Base-by-base conservation (phyloP, 2,888 invertebrate genomes). In the Syrista parreyssii region DNA sequence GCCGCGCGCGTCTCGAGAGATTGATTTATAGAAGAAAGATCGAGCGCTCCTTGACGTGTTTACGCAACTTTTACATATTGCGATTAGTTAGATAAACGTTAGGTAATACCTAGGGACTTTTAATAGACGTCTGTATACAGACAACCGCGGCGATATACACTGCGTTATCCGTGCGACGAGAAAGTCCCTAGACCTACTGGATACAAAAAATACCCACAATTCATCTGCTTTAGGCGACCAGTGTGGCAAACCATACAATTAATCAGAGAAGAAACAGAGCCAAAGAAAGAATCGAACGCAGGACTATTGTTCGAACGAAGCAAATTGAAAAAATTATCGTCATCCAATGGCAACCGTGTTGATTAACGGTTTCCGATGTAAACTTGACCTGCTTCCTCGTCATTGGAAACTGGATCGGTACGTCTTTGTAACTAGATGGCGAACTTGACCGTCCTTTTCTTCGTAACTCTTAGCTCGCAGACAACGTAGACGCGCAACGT, bases 41-140 rank as follows among this genome's bases (percentile, higher is more conserved):
- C 23, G 55, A 55, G 71, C 71, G 71, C 32, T 71, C 32, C 31
- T 15, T 71, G 71, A 33, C 71, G 31, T 71, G 71, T 71, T 33
- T 71, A 71, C 71, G 71, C 15, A 71, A 71, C 71, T 55, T 55
- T 55, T 55, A 71, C 71, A 32, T 33, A 71, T 71, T 33, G 71
- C 71, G 32, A 31, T 33, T 33, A 33, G 31, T 9, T 31, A 33
- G 71, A 71, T 55, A 55, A 55, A 55, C 55, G 55, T 55, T 55
- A 55, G 23, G 55, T 55, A 55, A 55, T 55, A 55, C 55, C 23
- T 55, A 55, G 55, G 2, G 9, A 55, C 55, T 55, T 55, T 55
- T 55, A 23, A 55, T 55, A 55, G 55, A 55, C 55, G 9, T 23
- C 0, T 9, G 9, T 55, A 55, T 55, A 55, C 55, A 23, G 6